Base-by-base conservation (phyloP, 2,888 invertebrate genomes). In the Sinodicranocentrus sp. region DNA sequence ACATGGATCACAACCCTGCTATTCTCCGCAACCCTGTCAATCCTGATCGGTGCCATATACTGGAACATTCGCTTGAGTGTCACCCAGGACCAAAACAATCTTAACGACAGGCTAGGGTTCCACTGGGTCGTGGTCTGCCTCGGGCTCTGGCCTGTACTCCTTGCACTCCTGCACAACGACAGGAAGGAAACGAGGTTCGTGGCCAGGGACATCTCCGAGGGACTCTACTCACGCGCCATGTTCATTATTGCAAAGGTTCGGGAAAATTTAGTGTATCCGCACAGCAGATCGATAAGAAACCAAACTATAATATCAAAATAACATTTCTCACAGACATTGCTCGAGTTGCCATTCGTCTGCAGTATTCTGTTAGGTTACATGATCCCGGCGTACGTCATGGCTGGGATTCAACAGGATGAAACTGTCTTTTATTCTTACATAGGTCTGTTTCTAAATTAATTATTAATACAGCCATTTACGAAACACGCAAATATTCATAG, bases 351-450 rank as follows among this genome's bases (percentile, higher is more conserved):
- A 89, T 94, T 96, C 0, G 95, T 96, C 73, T 91, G 94, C 68
- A 92, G 96, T 86, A 94, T 97, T 65, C 96, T 96, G 93, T 89
- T 96, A 87, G 95, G 96, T 2, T 97, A 95, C 90, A 90, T 97
- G 72, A 94, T 97, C 82, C 98, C 98, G 17, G 96, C 96, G 59
- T 96, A 95, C 90, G 95, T 95, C 19, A 96, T 97, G 96, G 94
- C 95, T 26, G 96, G 96, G 0, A 91, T 96, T 0, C 95, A 96
- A 89, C 33, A 93, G 86, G 76, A 89, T 89, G 86, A 87, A 84
- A 57, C 85, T 85, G 77, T 83, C 48, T 86, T 87, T 83, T 86
- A 87, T 23, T 72, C 84, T 28, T 90, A 82, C 59, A 76, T 82
- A 25, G 82, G 82, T 82, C 23, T 52, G 54, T 54, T 8, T 19